Base-by-base conservation (phyloP, 2,113 vertebrate genomes). In the Chaetodon auriga region DNA sequence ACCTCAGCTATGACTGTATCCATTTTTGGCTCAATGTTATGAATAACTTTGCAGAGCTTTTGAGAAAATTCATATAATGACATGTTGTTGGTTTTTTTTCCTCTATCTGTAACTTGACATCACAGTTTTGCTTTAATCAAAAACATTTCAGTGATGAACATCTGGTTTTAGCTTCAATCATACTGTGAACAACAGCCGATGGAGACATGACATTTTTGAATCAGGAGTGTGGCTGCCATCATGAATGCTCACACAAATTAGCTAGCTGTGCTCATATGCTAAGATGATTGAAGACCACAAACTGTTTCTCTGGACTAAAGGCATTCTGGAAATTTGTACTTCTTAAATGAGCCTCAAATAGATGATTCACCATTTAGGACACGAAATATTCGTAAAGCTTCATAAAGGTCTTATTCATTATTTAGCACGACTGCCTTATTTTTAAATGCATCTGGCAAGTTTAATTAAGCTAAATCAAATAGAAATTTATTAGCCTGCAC, bases 401-500 rank as follows among this genome's bases (percentile, higher is more conserved):
- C 21, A n/a, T 62, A 6, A 61, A 30, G 2, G 12, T 25, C 65
- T 72, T 43, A 54, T 81, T 51, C 35, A 70, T 25, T 41, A 68
- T 60, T 68, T 10, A 35, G 18, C 21, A 51, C 9, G 6, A 18
- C 41, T 55, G 10, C 43, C 23, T 66, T 69, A 72, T 85, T 76
- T 63, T 8, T 53, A 46, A 65, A 82, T 68, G 46, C 71, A 49
- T 19, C 12, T 55, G 65, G 49, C 19, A 35, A 7, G 69, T 71
- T 70, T 77, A 84, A 89, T 84, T 62, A 68, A 84, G 61, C 16
- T 13, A 85, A 68, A 87, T 75, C 54, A 78, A 77, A 83, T 65
- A 45, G 65, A 64, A 77, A 86, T 86, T 45, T 69, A 86, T 90
- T 85, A 71, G 58, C 84, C 36, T 55, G 58, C 75, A 70, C 53